Percentiles rank a stretch among this genome's conserved stretches.
Evolutionary conservation across 2,888 invertebrate species (phyloP).

Genomic region (Tuta absoluta): DNA sequence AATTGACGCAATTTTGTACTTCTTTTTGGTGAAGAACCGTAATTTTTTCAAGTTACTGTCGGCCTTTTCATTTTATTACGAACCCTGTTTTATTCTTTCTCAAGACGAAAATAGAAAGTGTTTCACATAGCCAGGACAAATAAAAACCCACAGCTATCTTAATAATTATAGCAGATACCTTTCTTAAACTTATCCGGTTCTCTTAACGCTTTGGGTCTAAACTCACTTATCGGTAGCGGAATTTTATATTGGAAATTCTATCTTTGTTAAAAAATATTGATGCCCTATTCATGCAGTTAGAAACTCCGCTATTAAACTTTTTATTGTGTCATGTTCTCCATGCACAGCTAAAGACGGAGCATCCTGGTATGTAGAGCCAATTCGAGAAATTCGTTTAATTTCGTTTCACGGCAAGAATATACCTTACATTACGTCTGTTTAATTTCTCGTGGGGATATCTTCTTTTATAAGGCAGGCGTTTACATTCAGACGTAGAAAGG

Average conservation of each 20-base stretch:
- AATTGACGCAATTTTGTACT: neutral
- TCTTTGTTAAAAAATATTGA: too few species aligned
- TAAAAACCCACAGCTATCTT: neutral
- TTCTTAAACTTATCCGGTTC: too few species aligned
- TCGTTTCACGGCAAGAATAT: neutral
- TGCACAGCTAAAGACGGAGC: too few species aligned
- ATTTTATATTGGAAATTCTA: too few species aligned
- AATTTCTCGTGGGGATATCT: constrained; percentile 37
- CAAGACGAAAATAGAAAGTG: neutral
- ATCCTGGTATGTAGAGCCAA: too few species aligned
- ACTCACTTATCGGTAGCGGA: too few species aligned
- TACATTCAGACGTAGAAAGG: constrained; percentile 32
- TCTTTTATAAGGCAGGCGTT: constrained; percentile 30
- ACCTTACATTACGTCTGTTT: constrained; percentile 9
- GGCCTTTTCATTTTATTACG: neutral
- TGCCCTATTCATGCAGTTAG: too few species aligned
- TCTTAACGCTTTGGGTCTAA: too few species aligned
- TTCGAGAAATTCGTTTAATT: neutral
- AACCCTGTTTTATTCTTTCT: neutral
- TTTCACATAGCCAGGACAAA: neutral
- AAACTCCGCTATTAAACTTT: too few species aligned
- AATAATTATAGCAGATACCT: too few species aligned
- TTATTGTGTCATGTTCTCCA: too few species aligned
- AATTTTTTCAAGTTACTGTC: neutral
- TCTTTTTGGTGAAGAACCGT: neutral